Evolutionary conservation across 1,140 invertebrate species (phyloP), one percentile per base, ranked within the genome.

Genomic region (Yoshiicerus persimilis): DNA sequence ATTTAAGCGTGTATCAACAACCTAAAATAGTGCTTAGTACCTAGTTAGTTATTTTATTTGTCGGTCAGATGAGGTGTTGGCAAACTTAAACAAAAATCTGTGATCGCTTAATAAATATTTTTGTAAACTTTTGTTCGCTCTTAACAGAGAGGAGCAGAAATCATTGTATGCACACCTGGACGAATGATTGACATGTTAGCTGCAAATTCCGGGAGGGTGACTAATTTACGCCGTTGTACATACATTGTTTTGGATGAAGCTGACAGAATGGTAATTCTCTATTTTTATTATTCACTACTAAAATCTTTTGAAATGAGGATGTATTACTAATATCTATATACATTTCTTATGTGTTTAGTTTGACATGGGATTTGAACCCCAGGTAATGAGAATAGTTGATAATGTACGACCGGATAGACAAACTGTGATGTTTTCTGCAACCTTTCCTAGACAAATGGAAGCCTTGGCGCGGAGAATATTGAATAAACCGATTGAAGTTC

Each of bases 101-200:
- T n/a, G n/a, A 41, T 1, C 2, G 2, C 9, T 41, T 8, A 41
- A 41, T 41, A 1, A 11, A 1, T 20, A 8, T 32, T 30, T 75
- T 87, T 66, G 86, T 4, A 41, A 16, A 56, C 39, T 16, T 38
- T 34, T 47, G 56, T 56, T 87, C 1, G n/a, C 27, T 89, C 66
- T 20, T 84, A 56, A 56, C n/a, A 90, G 92, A 94, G 98, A 80
- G 99, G 99, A 23, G 97, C 98, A 0, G 98, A 99, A 93, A 98
- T 99, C 87, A 98, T 99, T 88, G 98, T 99, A 0, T 99, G 99
- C 91, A 99, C 99, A 0, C 99, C 99, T 0, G 99, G 99, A 0
- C 94, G 99, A 89, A 99, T 99, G 99, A 99, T 99, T 91, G 99
- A 99, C 92, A 99, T 99, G 98, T 92, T 99, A 84, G 97, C 98